A percentile compares a stretch with the other conserved stretches of the same genome.
Conservation (phyloP, 2,113 vertebrate genomes). For the Cricetomys ansorgei region DNA sequence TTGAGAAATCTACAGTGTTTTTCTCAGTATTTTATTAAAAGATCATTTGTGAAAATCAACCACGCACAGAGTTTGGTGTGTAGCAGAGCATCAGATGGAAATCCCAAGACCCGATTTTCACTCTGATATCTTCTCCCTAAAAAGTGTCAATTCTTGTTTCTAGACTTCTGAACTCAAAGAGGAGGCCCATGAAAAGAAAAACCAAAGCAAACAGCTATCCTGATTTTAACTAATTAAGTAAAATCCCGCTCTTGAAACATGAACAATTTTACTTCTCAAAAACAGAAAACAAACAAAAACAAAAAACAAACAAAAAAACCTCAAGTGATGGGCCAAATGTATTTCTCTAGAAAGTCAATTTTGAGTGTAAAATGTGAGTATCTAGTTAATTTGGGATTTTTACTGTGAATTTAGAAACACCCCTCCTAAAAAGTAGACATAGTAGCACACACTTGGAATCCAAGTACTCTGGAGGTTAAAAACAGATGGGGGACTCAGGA, state of each 20-base stretch:
- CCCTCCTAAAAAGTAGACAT: neutral
- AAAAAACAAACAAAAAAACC: neutral
- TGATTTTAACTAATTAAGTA: conserved; percentile 1
- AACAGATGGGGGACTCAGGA: neutral
- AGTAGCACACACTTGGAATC: neutral
- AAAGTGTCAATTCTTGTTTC: neutral
- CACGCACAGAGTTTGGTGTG: neutral
- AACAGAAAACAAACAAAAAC: neutral
- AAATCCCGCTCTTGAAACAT: neutral
- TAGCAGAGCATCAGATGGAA: neutral
- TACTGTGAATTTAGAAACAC: neutral
- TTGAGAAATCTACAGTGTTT: neutral
- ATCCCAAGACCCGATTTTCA: neutral
- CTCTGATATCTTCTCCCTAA: neutral
- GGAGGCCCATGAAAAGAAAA: neutral
- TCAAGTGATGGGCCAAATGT: neutral
- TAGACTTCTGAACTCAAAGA: neutral
- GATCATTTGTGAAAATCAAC: neutral
- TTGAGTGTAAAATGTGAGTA: conserved; percentile 26
- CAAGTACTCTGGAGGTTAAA: neutral
- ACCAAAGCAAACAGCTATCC: neutral
- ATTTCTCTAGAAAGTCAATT: conserved; percentile 10
- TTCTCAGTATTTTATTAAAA: conserved; percentile 3
- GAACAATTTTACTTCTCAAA: neutral
- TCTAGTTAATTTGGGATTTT: neutral